Base-by-base conservation (phyloP, 2,888 invertebrate genomes). In the Nemoura dubitans region DNA sequence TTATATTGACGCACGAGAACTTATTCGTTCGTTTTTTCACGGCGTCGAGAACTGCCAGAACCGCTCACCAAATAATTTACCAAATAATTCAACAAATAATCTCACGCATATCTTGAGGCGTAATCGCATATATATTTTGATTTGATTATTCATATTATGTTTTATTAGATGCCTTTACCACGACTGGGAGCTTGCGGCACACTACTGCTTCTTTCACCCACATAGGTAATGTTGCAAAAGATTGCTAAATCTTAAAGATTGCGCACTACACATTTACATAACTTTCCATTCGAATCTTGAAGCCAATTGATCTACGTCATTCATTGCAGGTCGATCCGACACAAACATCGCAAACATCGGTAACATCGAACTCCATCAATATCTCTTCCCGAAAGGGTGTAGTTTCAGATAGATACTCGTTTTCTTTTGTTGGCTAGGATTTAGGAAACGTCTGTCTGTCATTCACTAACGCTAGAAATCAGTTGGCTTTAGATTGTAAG, bases 131-230 rank as follows among this genome's bases (percentile, higher is more conserved):
- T 59, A 59, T 59, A 59, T 59, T 59, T 59, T 21, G 59, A 59
- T 59, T 59, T 59, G 59, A 59, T 59, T 59, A 59, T 59, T 59
- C 59, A 59, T 59, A 59, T 59, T 59, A 59, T 59, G 59, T 59
- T 59, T 59, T 59, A 59, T 59, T 59, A 59, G 59, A 59, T 59
- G 59, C 59, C 59, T 59, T 1, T 59, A 14, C 59, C 59, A 7
- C 14, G 59, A 7, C 59, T 59, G 21, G 59, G 21, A 59, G 6
- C 59, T 59, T 59, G 59, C 59, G 59, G 59, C 59, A 59, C 21
- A 59, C 59, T 7, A 59, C 59, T 21, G 59, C 59, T 59, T 59
- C 59, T 59, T 59, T 59, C 59, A 59, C 59, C 59, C 59, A 59
- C 59, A 59, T 59, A n/a, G n/a, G n/a, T n/a, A 59, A 59, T 59